Evolutionary conservation across 2,797 vertebrate species (phyloP), one percentile per base, ranked within the genome.

Genomic region (Ptychadena robeensis): DNA sequence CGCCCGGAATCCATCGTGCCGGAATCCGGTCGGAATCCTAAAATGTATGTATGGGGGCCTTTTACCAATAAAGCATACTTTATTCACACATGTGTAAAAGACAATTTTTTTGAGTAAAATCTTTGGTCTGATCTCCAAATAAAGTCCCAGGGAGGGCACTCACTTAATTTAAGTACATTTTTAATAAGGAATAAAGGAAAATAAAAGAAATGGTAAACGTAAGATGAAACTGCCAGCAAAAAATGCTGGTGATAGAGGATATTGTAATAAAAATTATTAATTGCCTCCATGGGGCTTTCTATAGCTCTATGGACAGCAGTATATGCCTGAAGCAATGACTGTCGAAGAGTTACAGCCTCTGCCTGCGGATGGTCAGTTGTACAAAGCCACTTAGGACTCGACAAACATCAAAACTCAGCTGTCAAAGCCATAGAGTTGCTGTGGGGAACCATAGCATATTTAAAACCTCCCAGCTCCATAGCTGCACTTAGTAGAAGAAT

Each of bases 401-500:
- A 34, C 38, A 40, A 48, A 25, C 64, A 77, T 66, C 53, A 77
- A 38, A 38, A 38, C 9, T 67, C 28, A 44, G 67, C 37, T 75
- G 25, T 75, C n/a, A n/a, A 48, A 34, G 22, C 22, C 37, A 27
- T 67, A 35, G 38, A 7, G 32, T n/a, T 34, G 37, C 18, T 34
- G 30, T 11, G 40, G 34, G 22, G 38, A 30, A 22, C 38, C 30
- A 66, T 25, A 25, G 37, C 38, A 22, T 44, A 32, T 18, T 11
- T 65, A 44, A 27, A 12, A 48, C 38, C 67, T 22, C 63, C 37
- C 14, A 11, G 18, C 9, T 40, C 28, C 28, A 35, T 28, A 37
- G 53, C 8, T 68, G 34, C 9, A 37, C n/a, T 37, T 69, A 67
- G n/a, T 22, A 53, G 31, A 68, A 67, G 61, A 66, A 48, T 31